Evolutionary conservation across 2,113 vertebrate genomes (phyloP), one percentile per base, ranked within the genome.

Genomic region (Hippocampus comes): DNA sequence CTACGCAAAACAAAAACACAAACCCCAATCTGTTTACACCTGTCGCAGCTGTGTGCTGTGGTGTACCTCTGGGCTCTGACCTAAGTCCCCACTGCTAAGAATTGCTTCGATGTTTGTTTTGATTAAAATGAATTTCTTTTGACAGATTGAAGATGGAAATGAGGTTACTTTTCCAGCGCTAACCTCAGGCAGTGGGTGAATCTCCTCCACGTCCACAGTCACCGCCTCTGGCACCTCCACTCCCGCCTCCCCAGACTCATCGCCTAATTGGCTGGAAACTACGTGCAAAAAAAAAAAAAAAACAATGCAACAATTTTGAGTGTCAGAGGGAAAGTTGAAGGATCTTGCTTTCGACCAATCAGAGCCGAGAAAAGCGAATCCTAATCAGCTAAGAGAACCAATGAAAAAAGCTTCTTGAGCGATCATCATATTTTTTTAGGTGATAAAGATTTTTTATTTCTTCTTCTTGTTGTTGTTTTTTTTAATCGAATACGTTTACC

Each of bases 141-240:
- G 48, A 17, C 48, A 18, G 48, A 49, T 49, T 18, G 17, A 49
- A 49, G 48, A 18, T 49, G 48, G 63, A 38, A n/a, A 5, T 4
- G 12, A 42, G 34, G 5, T 51, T 18, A 5, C 3, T 64, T 42
- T 38, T 10, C 0, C 70, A 38, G 43, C 5, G 41, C 83, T 79
- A 72, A 98, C 96, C 91, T 95, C 91, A 0, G 96, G 95, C 27
- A 98, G 90, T 0, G 94, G 95, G 81, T 96, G 94, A 67, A 94
- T 85, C 60, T 97, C 95, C 80, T 98, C 94, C 1, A 94, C 87
- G 9, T 95, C 94, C 78, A 98, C 96, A 10, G 89, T 94, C 71
- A 96, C 91, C 0, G 93, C 83, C 70, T 84, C 87, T 0, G 96
- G 96, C 72, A 95, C 92, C 72, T 96, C 91, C 0, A 88, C 73